Percentiles rank a stretch among this genome's conserved stretches.
phyloP scores from a whole-genome alignment of 1,140 invertebrate species.

The Caenorhabditis tropicalis region DNA sequence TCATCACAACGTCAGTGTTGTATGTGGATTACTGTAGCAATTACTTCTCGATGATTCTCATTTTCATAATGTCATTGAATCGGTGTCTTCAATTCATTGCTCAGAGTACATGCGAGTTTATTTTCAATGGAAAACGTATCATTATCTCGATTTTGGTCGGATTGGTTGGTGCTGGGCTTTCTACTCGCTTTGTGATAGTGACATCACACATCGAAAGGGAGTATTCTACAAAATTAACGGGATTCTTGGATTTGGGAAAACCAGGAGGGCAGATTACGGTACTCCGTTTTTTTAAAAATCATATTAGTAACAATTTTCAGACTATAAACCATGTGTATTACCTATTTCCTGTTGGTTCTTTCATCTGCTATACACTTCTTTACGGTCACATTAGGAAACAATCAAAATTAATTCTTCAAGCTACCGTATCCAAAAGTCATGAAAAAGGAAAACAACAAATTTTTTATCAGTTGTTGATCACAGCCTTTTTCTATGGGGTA shows the following conservation, averaged over 20 bases:
- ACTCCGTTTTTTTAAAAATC: too few relatives aligned
- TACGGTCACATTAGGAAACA: not conserved
- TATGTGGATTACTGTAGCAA: not conserved
- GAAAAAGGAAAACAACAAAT: not conserved
- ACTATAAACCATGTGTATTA: not conserved
- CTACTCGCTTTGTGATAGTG: not conserved
- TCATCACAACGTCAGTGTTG: not conserved
- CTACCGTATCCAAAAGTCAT: not conserved
- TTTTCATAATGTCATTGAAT: not conserved
- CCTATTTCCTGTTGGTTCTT: not conserved
- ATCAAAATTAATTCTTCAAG: not conserved
- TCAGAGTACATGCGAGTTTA: not conserved
- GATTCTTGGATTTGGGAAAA: not conserved
- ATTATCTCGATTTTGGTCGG: not conserved
- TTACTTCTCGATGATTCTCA: not conserved
- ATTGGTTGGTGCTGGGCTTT: not conserved
- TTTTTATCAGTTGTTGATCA: not conserved
- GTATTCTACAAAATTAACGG: not conserved
- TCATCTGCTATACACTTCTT: not conserved
- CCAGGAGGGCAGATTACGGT: not conserved
- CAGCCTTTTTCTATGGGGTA: not conserved
- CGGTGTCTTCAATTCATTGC: not conserved
- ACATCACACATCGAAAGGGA: not conserved
- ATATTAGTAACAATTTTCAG: not conserved
- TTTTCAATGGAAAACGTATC: not conserved